Conservation (phyloP, 2,888 invertebrate genomes). For the Idaea biselata region DNA sequence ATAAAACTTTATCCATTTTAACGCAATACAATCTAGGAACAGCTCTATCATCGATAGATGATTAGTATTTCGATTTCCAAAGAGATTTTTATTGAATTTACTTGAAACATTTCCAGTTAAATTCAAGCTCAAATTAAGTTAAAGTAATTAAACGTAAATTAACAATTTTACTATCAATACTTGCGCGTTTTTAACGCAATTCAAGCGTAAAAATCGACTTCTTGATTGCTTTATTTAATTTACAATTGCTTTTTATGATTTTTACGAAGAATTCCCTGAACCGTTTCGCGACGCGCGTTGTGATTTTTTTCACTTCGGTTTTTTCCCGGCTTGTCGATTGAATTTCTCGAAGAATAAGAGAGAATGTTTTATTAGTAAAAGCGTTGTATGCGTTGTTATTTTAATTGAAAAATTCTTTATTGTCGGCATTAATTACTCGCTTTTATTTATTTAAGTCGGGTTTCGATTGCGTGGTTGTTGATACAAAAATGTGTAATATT, state of each 20-base stretch:
- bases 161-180: neutral
- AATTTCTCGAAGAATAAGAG: neutral
- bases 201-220: constrained; percentile 56
- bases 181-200: constrained; percentile 26
- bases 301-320: neutral
- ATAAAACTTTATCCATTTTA: too few relatives aligned
- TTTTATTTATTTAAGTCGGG: constrained; percentile 6
- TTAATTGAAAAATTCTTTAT: neutral
- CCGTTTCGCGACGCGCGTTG: neutral
- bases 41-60: too few relatives aligned
- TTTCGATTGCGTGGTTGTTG: neutral
- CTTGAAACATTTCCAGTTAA: neutral
- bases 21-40: too few relatives aligned
- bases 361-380: constrained; percentile 2
- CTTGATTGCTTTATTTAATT: constrained; percentile 72
- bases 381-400: constrained; percentile 1
- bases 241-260: neutral
- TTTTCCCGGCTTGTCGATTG: neutral
- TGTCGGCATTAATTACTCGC: neutral
- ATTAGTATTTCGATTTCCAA: neutral
- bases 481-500: neutral
- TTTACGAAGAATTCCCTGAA: neutral
- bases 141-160: neutral
- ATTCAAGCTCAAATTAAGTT: too few relatives aligned
- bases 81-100: neutral